Percentiles rank a stretch among this genome's conserved stretches.
phyloP scores from a whole-genome alignment of 2,797 vertebrate species.

The Falco cherrug region DNA sequence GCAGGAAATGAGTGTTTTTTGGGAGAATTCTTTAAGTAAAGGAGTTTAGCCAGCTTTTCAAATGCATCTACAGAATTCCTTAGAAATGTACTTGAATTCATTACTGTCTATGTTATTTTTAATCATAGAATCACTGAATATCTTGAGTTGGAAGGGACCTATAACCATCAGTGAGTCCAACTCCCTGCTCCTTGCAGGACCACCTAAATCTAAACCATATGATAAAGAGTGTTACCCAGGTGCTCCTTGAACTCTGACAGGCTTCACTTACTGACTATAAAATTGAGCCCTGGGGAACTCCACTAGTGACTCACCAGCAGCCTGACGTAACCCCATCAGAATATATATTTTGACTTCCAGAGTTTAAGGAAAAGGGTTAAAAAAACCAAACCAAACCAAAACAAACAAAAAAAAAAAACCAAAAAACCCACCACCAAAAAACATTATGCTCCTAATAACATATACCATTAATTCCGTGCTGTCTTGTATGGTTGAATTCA shows the following conservation, averaged over 20 bases:
- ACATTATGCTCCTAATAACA: fast-evolving
- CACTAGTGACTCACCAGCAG: background rate
- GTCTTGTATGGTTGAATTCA: background rate
- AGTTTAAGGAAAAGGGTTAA: background rate
- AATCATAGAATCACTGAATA: background rate
- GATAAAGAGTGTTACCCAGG: background rate
- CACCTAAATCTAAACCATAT: background rate
- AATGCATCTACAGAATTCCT: background rate
- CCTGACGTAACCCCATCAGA: background rate
- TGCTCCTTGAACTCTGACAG: background rate
- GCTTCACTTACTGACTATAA: background rate
- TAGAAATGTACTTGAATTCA: background rate
- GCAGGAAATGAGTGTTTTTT: background rate
- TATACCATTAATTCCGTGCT: background rate
- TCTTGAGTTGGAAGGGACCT: background rate
- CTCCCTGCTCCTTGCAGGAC: background rate
- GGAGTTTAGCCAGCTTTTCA: background rate
- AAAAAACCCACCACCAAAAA: no score
- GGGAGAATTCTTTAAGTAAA: background rate
- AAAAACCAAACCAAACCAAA: background rate
- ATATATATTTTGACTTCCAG: background rate
- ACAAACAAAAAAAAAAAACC: no score
- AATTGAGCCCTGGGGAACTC: background rate
- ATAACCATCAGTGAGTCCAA: fast-evolving
- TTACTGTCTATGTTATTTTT: background rate